A percentile compares a stretch with the other conserved stretches of the same genome.
These are phyloP conservation scores for Pomatorhinus ruficollis DNA, from an alignment of 2,113 vertebrate species.

Conservation along the genomic window DNA sequence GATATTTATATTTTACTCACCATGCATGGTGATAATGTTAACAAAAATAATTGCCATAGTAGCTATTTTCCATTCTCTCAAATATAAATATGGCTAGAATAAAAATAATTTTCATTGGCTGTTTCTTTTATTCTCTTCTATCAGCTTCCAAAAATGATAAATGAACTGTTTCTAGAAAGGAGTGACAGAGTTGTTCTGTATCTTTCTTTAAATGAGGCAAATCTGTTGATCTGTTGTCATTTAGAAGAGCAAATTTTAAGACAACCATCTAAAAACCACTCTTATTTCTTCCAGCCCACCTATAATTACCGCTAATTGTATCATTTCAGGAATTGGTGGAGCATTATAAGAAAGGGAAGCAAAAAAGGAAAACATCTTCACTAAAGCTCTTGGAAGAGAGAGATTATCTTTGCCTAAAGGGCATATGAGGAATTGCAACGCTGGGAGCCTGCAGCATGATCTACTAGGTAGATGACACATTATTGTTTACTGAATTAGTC, in stretches of 20 bases:
- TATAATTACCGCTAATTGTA: conserved; percentile 37
- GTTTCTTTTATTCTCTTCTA: background rate
- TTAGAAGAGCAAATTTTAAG: conserved; percentile 8
- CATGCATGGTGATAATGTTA: background rate
- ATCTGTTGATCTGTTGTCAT: background rate
- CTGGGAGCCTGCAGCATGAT: background rate
- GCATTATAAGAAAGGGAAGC: background rate
- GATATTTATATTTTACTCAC: background rate
- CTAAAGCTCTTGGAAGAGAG: background rate
- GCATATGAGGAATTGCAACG: background rate
- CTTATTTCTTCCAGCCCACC: background rate
- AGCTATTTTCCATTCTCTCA: background rate
- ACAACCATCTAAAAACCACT: background rate
- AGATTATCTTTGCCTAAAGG: background rate
- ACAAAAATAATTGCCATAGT: background rate
- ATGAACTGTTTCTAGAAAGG: background rate
- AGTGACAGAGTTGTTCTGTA: background rate
- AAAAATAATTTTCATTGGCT: background rate
- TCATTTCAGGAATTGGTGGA: conserved; percentile 4
- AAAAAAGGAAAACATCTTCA: background rate
- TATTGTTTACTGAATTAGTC: background rate
- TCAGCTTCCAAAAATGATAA: background rate
- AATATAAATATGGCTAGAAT: background rate
- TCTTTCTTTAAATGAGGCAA: background rate
- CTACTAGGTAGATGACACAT: background rate